Conservation (phyloP, 2,797 vertebrate genomes). For the Ciconia nigra region DNA sequence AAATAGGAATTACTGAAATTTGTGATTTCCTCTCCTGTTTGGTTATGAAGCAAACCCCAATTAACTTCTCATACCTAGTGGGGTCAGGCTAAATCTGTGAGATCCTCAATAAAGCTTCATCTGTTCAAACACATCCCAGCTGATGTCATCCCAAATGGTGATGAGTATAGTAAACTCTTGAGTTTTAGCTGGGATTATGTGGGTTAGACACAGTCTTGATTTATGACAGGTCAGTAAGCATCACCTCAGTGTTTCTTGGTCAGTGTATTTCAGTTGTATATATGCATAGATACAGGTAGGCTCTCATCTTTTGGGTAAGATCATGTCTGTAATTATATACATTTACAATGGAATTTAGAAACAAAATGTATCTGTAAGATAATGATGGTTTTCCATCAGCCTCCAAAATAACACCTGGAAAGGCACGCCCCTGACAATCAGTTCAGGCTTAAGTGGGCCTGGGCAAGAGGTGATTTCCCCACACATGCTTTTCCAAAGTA, state of each 20-base stretch:
- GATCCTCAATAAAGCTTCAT: not conserved
- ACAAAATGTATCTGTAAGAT: not conserved
- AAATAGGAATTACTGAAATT: not conserved
- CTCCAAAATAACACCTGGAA: not conserved
- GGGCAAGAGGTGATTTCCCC: not conserved
- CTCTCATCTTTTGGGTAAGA: not conserved
- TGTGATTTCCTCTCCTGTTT: not conserved
- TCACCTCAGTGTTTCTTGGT: not conserved
- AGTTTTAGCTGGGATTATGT: not conserved
- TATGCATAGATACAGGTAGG: not conserved
- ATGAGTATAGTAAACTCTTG: not conserved
- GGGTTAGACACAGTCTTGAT: not conserved
- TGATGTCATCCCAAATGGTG: not conserved
- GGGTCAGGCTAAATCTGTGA: not conserved
- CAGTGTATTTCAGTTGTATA: not conserved
- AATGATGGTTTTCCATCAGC: not conserved
- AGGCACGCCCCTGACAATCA: not conserved
- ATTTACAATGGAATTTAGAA: not conserved
- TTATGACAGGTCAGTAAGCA: not conserved
- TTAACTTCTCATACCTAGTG: not conserved
- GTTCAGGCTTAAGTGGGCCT: not conserved
- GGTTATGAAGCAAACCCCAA: not conserved
- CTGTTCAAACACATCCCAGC: not conserved
- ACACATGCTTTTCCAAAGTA: rapidly evolving
- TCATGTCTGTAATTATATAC: not conserved